Base-by-base conservation (phyloP, 92 coral and sea anemone genomes). In the Galaxea fascicularis region DNA sequence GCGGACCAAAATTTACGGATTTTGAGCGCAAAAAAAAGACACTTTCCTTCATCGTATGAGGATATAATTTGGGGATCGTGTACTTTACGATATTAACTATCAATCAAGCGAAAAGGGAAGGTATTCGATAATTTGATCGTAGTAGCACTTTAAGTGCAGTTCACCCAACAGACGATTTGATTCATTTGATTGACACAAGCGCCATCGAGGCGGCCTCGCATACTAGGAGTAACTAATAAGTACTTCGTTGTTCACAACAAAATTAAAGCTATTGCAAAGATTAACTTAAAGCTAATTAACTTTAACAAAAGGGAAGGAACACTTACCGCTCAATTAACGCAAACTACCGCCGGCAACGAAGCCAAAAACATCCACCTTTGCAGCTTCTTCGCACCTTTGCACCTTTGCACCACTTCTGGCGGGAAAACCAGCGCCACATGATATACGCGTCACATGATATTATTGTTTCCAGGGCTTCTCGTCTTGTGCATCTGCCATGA, bases 271-370 rank as follows among this genome's bases (percentile, higher is more conserved):
- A 29, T 64, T 64, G 70, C 70, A 64, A 64, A 28, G 70, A 64
- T 7, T 64, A 29, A 64, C 70, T 64, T 64, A 64, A 64, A 64
- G 21, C 70, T 64, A 64, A 64, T 64, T 64, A 29, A 29, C 70
- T 29, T 64, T 3, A 64, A 64, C 70, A 64, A 16, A 64, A 64
- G 21, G 70, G 21, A 64, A 64, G 70, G 29, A 64, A 64, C 70
- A 64, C 70, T 64, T 64, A 64, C 70, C 70, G 70, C 70, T 64
- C 70, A 64, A 7, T 64, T 64, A 29, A 64, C 70, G 70, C 29
- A 64, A 64, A 64, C 21, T 64, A 64, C 70, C 66, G 27, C 66
- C 27, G 16, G 27, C 51, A 59, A 59, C 66, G 27, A 7, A 59
- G 8, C 66, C 9, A 59, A 59, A 59, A 6, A 24, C 7, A 18